Conservation (phyloP, 2,797 vertebrate genomes). For the Bradypus variegatus region DNA sequence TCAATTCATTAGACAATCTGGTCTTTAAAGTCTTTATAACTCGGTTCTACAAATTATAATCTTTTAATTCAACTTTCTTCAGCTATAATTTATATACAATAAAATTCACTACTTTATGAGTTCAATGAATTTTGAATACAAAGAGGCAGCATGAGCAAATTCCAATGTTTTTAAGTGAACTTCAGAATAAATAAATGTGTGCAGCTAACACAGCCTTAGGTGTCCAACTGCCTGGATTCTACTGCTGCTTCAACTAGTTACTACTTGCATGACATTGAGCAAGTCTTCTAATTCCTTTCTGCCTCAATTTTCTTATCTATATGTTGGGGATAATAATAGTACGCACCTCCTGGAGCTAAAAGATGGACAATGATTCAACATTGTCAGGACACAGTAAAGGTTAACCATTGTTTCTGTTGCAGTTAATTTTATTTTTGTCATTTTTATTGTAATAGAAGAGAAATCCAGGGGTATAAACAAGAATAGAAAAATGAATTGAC, state of each 20-base stretch:
- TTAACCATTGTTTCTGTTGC: background rate
- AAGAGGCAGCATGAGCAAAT: background rate
- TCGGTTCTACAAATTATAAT: background rate
- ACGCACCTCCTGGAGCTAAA: background rate
- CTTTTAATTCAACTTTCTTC: conserved; percentile 9
- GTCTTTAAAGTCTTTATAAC: conserved; percentile 25
- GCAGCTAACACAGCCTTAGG: background rate
- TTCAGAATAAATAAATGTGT: background rate
- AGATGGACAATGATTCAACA: background rate
- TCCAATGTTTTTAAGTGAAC: background rate
- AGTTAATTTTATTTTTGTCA: background rate
- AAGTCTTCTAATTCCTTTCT: background rate
- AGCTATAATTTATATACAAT: conserved; percentile 10
- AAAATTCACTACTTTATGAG: background rate
- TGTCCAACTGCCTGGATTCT: background rate
- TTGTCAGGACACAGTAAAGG: background rate
- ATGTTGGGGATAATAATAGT: background rate
- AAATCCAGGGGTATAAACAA: background rate
- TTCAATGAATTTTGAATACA: background rate
- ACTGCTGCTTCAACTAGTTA: background rate
- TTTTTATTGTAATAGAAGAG: background rate
- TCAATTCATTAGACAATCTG: background rate
- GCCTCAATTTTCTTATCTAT: background rate
- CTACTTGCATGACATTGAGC: background rate
- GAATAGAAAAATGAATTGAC: background rate